A percentile compares a stretch with the other conserved stretches of the same genome.
These are phyloP conservation scores for Mizuhopecten yessoensis DNA, from an alignment of 1,140 invertebrate species.

Conservation along the genomic window DNA sequence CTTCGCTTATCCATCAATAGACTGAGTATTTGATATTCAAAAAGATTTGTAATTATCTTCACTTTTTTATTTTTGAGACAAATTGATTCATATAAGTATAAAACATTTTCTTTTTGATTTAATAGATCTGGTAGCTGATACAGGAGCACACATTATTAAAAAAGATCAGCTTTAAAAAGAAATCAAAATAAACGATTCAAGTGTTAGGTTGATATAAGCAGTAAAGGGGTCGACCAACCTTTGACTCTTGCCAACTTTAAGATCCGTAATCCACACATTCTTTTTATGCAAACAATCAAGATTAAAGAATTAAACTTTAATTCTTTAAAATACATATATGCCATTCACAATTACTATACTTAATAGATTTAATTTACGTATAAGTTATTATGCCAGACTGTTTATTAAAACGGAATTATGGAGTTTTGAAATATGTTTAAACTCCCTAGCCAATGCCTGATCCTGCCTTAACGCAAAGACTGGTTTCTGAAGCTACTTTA, in stretches of 20 bases:
- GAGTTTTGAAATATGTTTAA: neutral
- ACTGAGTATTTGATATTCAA: too few relatives aligned
- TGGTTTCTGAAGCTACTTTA: neutral
- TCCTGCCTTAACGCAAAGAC: neutral
- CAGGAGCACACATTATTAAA: too few relatives aligned
- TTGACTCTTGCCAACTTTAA: conserved; percentile 38
- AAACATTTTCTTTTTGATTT: too few relatives aligned
- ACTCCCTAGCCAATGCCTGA: neutral
- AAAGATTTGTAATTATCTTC: too few relatives aligned
- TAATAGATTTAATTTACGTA: neutral
- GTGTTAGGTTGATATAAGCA: neutral
- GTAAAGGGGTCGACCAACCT: neutral
- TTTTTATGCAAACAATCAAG: neutral
- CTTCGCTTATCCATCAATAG: too few relatives aligned
- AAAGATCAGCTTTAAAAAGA: too few relatives aligned
- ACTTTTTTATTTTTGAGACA: too few relatives aligned
- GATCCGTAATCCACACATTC: neutral
- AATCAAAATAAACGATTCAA: neutral
- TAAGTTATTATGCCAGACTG: conserved; percentile 22
- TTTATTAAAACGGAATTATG: neutral
- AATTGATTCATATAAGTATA: too few relatives aligned
- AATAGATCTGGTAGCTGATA: too few relatives aligned
- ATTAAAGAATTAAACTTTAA: conserved; percentile 28
- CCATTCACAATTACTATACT: neutral
- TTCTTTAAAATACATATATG: conserved; percentile 14